A percentile compares a stretch with the other conserved stretches of the same genome.
phyloP scores from a whole-genome alignment of 2,797 vertebrate genomes.

The Macroramphosus scolopax region DNA sequence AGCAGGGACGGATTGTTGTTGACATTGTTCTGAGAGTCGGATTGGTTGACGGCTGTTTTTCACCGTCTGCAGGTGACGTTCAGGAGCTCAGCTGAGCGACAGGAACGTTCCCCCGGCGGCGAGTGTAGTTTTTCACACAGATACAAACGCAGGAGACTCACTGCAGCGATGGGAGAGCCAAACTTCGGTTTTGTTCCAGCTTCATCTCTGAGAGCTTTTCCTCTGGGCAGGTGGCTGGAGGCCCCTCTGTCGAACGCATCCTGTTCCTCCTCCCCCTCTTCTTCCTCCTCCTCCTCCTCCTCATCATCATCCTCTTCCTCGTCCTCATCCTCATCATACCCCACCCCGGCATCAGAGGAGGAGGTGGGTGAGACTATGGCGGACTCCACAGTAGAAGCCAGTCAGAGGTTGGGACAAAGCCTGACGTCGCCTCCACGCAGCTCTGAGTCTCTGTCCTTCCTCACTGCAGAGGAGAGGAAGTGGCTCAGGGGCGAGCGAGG shows the following conservation, averaged over 20 bases:
- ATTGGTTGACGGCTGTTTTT: not conserved
- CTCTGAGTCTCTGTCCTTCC: slow-evolving; percentile 56
- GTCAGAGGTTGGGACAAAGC: too few relatives aligned
- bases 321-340: slow-evolving; percentile 18
- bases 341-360: slow-evolving; percentile 27
- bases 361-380: slow-evolving; percentile 2
- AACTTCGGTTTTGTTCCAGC: slow-evolving; percentile 23
- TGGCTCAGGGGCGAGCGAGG: slow-evolving; percentile 42
- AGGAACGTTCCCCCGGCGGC: not conserved
- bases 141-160: slow-evolving; percentile 66
- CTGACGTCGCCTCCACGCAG: fast-evolving
- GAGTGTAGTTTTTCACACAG: not conserved
- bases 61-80: slow-evolving; percentile 19
- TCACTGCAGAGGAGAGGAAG: slow-evolving; percentile 56
- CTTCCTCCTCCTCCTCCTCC: slow-evolving; percentile 12
- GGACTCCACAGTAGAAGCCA: not conserved
- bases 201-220: slow-evolving; percentile 24
- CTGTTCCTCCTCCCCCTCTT: too few relatives aligned
- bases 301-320: not conserved
- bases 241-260: too few relatives aligned
- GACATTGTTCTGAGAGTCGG: too few relatives aligned
- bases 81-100: not conserved
- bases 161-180: not conserved
- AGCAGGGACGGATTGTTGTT: too few relatives aligned
- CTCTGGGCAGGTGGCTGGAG: slow-evolving; percentile 42